Base-by-base conservation (phyloP, 2,797 vertebrate species). In the Enteromius argenteus region DNA sequence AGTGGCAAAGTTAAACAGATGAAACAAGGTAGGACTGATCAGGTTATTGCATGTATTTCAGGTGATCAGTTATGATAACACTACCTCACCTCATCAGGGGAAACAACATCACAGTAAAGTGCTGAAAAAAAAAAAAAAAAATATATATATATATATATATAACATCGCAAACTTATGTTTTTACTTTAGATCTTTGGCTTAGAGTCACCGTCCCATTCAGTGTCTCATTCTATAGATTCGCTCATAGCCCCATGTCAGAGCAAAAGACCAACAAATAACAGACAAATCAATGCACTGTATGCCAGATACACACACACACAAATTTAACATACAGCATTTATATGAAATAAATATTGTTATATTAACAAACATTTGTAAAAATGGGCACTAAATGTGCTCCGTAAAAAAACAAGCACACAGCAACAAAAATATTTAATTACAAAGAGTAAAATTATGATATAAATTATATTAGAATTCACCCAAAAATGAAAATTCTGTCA, bases 101-200 rank as follows among this genome's bases (percentile, higher is more conserved):
- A 39, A 80, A 56, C 21, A 58, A 80, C 35, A 56, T 80, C 21
- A 39, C 64, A 37, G n/a, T 68, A 68, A 93, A 93, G 92, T 94
- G 94, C 91, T 91, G 92, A n/a, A n/a, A n/a, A n/a, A n/a, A n/a
- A n/a, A n/a, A n/a, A n/a, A n/a, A n/a, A n/a, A n/a, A n/a, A n/a
- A n/a, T n/a, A n/a, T 35, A 35, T 35, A 35, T 35, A 35, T 35
- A 35, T 35, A 35, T 42, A 42, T 92, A 90, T 92, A 92, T 91
- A 91, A 94, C 91, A 93, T 94, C 92, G 92, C 1, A 93, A 84
- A 80, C 32, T 87, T 88, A 88, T 88, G 53, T 30, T 49, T 80
- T 81, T 10, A 92, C 91, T 90, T 93, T 90, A 88, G 88, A 92
- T 95, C 94, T 95, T 95, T 96, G 94, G 94, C 92, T 95, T 90